Evolutionary conservation across 2,888 invertebrate species (phyloP), one percentile per base, ranked within the genome.

Genomic region (Leptinotarsa juncta): DNA sequence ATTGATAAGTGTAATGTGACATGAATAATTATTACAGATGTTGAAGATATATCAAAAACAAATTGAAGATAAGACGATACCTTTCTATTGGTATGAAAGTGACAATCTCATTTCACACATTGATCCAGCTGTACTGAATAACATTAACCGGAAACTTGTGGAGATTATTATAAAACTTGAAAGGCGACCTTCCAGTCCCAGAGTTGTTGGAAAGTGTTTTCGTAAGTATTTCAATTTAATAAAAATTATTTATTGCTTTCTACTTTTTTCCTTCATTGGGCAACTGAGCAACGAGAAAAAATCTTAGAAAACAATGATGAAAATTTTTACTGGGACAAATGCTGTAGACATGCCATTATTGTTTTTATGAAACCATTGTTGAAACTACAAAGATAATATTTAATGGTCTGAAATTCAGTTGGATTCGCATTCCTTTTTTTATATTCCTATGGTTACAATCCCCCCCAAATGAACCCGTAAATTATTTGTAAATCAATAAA

Each of bases 21-120:
- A 32, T 2, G 10, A 32, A 32, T 18, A 7, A 20, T 50, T 67
- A 5, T 67, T 67, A 26, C 68, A 69, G 69, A 48, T 69, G 32
- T 48, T 69, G 49, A 18, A 15, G 12, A 16, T 53, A 20, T 69
- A 69, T 42, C 57, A 69, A 32, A 16, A 57, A 10, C 5, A 20
- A 20, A 57, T 69, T 14, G 69, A 32, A 20, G 20, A 18, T 0
- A 3, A 48, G 20, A 48, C 16, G 5, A 69, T 69, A 48, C 14
- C 23, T 69, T 69, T 57, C 49, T 57, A 48, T 60, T 69, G 69
- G 69, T 69, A 69, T 57, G 4, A 23, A 7, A 49, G 48, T 18
- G 5, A 69, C 23, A 69, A 69, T 42, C 57, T 69, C 20, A 20
- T 69, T 4, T n/a, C 42, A 14, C 69, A 69, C 42, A 15, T 69